Evolutionary conservation across 1,140 invertebrate genomes (phyloP).

Genomic region (Panagrolaimus sp.): DNA sequence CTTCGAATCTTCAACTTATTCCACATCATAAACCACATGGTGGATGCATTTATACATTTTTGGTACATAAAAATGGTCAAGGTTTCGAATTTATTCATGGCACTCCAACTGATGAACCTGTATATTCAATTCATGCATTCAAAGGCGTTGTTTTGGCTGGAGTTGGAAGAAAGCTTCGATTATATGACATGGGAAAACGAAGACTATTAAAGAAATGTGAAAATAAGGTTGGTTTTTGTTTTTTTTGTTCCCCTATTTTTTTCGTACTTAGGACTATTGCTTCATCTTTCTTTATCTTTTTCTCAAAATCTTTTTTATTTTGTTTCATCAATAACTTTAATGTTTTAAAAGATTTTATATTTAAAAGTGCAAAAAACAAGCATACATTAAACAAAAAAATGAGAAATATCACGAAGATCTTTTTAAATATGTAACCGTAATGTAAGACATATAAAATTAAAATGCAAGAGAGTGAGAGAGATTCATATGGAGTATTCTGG

Average conservation of each 20-base stretch:
- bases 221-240: conserved; percentile 71
- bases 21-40: conserved; percentile 71
- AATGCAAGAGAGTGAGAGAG: no score
- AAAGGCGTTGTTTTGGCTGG: conserved; percentile 85
- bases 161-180: conserved; percentile 79
- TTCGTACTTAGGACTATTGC: no score
- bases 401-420: no score
- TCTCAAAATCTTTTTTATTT: no score
- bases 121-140: conserved; percentile 79
- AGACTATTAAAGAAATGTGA: conserved; percentile 95
- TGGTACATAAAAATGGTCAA: conserved; percentile 65
- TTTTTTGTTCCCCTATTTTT: background rate
- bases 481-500: background rate
- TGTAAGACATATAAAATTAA: no score
- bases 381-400: no score
- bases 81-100: conserved; percentile 84
- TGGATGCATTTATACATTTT: conserved; percentile 80
- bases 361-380: no score
- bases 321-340: no score
- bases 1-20: conserved; percentile 81
- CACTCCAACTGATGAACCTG: conserved; percentile 67
- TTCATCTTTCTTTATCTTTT: no score
- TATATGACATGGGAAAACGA: conserved; percentile 95
- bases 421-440: no score
- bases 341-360: no score